phyloP scores from a whole-genome alignment of 2,797 vertebrate genomes.

The Echeneis naucrates region DNA sequence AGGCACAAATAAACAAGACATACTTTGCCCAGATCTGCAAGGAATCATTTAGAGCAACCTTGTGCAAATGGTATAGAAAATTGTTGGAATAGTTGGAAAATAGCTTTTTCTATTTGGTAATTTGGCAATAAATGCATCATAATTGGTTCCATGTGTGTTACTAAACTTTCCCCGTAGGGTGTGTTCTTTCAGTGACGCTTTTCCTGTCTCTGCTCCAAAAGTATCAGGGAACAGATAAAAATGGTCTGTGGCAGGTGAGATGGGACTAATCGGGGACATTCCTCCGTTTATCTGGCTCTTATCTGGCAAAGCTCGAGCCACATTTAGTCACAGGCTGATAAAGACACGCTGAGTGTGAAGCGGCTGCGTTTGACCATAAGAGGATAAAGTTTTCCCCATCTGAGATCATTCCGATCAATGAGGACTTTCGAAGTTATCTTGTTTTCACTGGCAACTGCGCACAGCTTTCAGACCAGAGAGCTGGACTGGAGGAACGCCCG shows the following conservation, averaged over 20 bases:
- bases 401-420: background rate
- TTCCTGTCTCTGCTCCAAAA: background rate
- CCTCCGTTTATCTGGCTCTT: constrained; percentile 57
- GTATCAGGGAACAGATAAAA: constrained; percentile 16
- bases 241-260: constrained; percentile 12
- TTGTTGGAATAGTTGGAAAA: too few species aligned
- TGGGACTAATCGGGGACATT: constrained; percentile 41
- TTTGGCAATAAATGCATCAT: constrained; percentile 15
- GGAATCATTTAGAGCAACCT: background rate
- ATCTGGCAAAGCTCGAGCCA: constrained; percentile 47
- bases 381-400: constrained; percentile 6
- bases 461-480: background rate
- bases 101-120: background rate
- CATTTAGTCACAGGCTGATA: constrained; percentile 62
- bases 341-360: constrained; percentile 15
- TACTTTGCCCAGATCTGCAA: background rate
- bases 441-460: constrained; percentile 27
- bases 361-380: constrained; percentile 35
- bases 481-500: background rate
- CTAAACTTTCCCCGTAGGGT: background rate
- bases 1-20: constrained; percentile 16
- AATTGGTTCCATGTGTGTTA: constrained; percentile 20
- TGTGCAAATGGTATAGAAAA: background rate
- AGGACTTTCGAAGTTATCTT: constrained; percentile 23
- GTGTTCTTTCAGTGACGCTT: constrained; percentile 2